Conservation (phyloP, 2,113 vertebrate species). For the Grammomys dolichurus region DNA sequence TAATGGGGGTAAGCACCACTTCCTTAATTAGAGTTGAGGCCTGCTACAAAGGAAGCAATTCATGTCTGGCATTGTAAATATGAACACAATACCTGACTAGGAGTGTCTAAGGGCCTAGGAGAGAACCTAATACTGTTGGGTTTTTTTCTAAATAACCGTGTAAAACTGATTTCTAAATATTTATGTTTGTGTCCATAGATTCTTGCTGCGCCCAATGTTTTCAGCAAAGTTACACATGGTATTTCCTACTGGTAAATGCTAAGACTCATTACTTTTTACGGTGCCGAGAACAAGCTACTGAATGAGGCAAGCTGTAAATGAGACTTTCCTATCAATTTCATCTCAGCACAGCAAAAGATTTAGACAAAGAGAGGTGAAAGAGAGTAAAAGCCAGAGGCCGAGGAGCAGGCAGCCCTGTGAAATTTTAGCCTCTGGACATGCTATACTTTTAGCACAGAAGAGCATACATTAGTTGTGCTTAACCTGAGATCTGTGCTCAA, state of each 20-base stretch:
- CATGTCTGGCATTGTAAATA: not conserved
- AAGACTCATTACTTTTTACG: not conserved
- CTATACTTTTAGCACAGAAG: not conserved
- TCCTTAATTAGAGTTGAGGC: not conserved
- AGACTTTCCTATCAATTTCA: not conserved
- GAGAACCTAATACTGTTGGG: not conserved
- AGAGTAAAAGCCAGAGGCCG: not conserved
- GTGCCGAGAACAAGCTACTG: not conserved
- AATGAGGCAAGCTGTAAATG: not conserved
- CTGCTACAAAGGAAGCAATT: not conserved
- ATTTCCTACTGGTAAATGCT: not conserved
- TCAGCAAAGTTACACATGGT: not conserved
- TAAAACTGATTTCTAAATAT: not conserved
- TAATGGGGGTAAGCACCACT: not conserved
- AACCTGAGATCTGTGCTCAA: not conserved
- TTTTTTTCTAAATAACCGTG: not conserved
- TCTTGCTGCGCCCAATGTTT: not conserved
- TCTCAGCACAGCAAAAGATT: not conserved
- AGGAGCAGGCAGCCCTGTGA: not conserved
- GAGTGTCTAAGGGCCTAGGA: no score
- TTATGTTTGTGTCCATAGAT: not conserved
- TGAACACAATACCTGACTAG: not conserved
- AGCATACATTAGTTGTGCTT: not conserved
- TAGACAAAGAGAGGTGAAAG: not conserved
- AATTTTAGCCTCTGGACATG: not conserved